Base-by-base conservation (phyloP, 2,888 invertebrate genomes). In the Torymus texanus region DNA sequence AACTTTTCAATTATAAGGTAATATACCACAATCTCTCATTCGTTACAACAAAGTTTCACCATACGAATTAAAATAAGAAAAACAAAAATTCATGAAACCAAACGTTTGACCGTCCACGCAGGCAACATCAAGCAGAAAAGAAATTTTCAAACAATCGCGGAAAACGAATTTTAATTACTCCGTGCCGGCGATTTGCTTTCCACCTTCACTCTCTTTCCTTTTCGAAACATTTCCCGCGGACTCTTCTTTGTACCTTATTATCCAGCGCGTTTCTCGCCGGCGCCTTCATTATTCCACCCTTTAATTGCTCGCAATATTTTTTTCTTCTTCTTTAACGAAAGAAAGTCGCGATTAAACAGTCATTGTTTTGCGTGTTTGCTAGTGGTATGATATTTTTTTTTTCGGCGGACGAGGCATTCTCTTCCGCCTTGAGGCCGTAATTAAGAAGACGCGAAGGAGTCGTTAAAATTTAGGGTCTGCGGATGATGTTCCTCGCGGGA, bases 251-350 rank as follows among this genome's bases (percentile, higher is more conserved):
- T 67, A 61, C 67, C 61, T 51, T 75, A 75, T 74, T 74, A 59
- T 66, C 59, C 66, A 59, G 51, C 55, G 18, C 16, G 14, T 24
- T 53, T 50, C 55, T 14, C 61, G 67, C 62, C 70, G 70, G 70
- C 70, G 71, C 58, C 76, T 71, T 77, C 76, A 71, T 77, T 77
- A 77, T 77, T 77, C 71, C 58, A 56, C 51, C 51, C 71, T 71
- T 71, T 77, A 77, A 71, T 77, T 76, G 77, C 79, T 74, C 55
- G 51, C 63, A 70, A 41, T 41, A 41, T 41, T 41, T 41, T 71
- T 58, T 76, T 51, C 58, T 50, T 11, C 24, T 10, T 13, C 14
- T 56, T 58, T 41, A 8, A 14, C 12, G 24, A 12, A 21, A 12
- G 16, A 18, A 61, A 41, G 18, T 18, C 13, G n/a, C 68, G 67